These are phyloP conservation scores for Alviniconcha marisindica DNA, from an alignment of 1,140 invertebrate species.

Conservation along the genomic window DNA sequence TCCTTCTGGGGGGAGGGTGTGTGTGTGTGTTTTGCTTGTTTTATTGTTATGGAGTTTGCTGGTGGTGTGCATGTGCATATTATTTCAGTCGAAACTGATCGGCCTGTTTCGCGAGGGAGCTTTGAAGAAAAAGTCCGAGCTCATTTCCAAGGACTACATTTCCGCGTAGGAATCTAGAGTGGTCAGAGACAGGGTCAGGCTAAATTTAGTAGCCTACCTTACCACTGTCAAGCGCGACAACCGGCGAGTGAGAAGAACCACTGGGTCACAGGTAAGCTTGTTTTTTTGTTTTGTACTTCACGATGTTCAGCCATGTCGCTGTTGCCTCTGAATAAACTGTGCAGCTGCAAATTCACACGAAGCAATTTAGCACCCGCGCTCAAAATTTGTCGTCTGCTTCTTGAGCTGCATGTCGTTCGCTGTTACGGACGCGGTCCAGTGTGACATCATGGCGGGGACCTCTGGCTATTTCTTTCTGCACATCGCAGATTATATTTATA, in stretches of 20 bases:
- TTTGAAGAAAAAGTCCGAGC: no score
- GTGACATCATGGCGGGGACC: neutral
- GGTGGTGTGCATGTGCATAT: no score
- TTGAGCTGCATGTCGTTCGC: neutral
- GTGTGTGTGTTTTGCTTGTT: no score
- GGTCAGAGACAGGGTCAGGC: neutral
- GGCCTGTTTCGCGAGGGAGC: no score
- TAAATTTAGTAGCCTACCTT: slow-evolving; percentile 15
- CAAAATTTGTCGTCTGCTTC: slow-evolving; percentile 1
- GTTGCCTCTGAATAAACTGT: neutral
- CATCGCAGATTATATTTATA: no score
- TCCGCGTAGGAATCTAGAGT: neutral
- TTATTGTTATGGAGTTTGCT: no score
- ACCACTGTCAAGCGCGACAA: slow-evolving; percentile 16
- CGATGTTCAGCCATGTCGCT: neutral
- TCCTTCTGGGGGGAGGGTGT: no score
- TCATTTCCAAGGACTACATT: neutral
- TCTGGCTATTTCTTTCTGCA: neutral
- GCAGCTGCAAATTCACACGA: neutral
- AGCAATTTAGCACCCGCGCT: neutral
- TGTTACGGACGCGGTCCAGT: slow-evolving; percentile 1
- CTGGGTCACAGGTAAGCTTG: neutral
- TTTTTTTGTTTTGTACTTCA: neutral
- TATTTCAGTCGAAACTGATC: no score
- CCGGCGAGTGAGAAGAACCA: neutral